Evolutionary conservation across 2,888 invertebrate species (phyloP).

Genomic region (Monoplex corrugatus): DNA sequence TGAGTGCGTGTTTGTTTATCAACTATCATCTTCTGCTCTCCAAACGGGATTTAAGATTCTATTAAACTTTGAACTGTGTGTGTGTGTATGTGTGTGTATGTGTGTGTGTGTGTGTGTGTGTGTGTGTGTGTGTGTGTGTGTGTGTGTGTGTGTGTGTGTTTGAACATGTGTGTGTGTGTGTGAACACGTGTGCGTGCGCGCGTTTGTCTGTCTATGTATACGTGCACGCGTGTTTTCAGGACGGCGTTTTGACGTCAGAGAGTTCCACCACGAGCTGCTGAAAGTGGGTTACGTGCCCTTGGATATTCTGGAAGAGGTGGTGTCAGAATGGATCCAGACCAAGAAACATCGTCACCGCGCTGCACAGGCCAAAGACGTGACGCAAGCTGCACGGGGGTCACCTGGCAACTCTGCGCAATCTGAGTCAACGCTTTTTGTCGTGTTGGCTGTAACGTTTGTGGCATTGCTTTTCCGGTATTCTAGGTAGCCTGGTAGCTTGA

Average conservation of each 20-base stretch:
- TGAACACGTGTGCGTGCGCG: too few relatives aligned
- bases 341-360: conserved; percentile 31
- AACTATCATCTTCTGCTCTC: too few relatives aligned
- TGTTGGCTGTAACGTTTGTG: background rate
- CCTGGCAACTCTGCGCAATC: background rate
- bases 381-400: conserved; percentile 7
- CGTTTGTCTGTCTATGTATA: background rate
- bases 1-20: background rate
- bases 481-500: too few relatives aligned
- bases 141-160: background rate
- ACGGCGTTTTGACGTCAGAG: conserved; percentile 72
- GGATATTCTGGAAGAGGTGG: conserved; percentile 71
- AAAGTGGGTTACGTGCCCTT: conserved; percentile 72
- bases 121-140: background rate
- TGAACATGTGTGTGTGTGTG: background rate
- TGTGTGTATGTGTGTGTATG: too few relatives aligned
- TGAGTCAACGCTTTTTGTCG: too few relatives aligned
- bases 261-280: conserved; percentile 78
- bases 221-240: conserved; percentile 57
- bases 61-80: too few relatives aligned
- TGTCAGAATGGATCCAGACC: conserved; percentile 64
- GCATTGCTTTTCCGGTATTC: background rate
- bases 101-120: too few relatives aligned
- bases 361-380: conserved; percentile 19
- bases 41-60: too few relatives aligned